phyloP scores from a whole-genome alignment of 1,140 invertebrate genomes.

The Drosophila sturtevanti region DNA sequence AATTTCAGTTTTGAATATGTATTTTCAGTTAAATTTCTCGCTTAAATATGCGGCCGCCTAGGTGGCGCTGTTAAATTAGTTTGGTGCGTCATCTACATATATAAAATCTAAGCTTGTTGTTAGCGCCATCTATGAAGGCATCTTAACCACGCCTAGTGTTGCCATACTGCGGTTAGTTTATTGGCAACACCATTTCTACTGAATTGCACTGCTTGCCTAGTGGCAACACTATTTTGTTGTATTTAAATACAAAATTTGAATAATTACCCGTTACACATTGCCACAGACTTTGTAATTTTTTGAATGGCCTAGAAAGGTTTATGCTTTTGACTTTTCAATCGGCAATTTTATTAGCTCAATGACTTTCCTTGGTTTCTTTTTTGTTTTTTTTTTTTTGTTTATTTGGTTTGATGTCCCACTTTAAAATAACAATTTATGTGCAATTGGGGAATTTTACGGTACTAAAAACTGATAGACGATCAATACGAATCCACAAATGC shows the following conservation, averaged over 20 bases:
- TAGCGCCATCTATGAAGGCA: background rate
- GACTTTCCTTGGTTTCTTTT: slow-evolving; percentile 23
- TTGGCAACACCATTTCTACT: background rate
- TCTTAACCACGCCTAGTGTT: too few species aligned
- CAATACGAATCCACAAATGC: slow-evolving; percentile 20
- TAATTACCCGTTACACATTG: background rate
- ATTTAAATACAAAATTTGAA: background rate
- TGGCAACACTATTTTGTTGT: background rate
- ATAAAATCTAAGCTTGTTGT: background rate
- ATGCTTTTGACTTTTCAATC: background rate
- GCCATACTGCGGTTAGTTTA: too few species aligned
- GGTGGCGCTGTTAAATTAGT: too few species aligned
- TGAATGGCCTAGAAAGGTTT: background rate
- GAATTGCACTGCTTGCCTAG: background rate
- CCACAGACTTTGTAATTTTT: background rate
- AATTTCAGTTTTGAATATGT: background rate
- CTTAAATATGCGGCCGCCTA: too few species aligned
- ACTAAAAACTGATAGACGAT: slow-evolving; percentile 41
- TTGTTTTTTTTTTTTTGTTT: too few species aligned
- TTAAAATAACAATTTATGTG: slow-evolving; percentile 45
- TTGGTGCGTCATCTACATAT: background rate
- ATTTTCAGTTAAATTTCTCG: background rate
- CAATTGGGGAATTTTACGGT: slow-evolving; percentile 55
- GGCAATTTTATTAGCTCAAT: background rate
- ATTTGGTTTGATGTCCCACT: slow-evolving; percentile 16